Percentiles rank a stretch among this genome's conserved stretches.
These are phyloP conservation scores for Bombus consobrinus DNA, from an alignment of 1,140 invertebrate species.

Conservation along the genomic window DNA sequence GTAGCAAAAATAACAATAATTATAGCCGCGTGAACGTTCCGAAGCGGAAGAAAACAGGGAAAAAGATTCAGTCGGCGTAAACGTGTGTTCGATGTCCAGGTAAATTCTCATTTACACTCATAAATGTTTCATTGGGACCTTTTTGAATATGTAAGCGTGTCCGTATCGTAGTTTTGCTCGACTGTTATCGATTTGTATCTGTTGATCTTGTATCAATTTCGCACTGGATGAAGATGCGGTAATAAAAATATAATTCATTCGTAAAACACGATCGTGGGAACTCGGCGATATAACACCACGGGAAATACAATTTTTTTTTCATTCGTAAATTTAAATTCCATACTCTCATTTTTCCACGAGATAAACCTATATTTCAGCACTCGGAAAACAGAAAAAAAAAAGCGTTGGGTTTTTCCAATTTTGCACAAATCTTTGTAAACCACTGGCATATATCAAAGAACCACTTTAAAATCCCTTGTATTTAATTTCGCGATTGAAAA, in stretches of 20 bases:
- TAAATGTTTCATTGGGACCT: slow-evolving; percentile 57
- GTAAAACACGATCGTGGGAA: neutral
- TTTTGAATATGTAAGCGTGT: slow-evolving; percentile 33
- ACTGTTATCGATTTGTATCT: neutral
- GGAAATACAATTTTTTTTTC: too few species aligned
- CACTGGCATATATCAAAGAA: neutral
- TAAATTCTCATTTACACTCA: slow-evolving; percentile 45
- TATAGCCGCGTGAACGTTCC: neutral
- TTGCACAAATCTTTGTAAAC: neutral
- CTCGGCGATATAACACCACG: neutral
- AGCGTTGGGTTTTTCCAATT: neutral
- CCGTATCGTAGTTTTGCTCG: slow-evolving; percentile 6
- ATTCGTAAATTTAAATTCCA: too few species aligned
- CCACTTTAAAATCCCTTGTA: neutral
- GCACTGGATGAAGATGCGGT: too few species aligned
- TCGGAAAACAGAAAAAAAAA: neutral
- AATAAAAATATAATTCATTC: slow-evolving; percentile 10
- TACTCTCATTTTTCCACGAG: neutral
- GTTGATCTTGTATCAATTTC: neutral
- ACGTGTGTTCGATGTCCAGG: slow-evolving; percentile 26
- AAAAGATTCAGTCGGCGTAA: slow-evolving; percentile 6
- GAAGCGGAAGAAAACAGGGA: neutral
- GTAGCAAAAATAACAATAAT: slow-evolving; percentile 10
- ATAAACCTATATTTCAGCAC: neutral
- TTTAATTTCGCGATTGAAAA: neutral